phyloP scores from a whole-genome alignment of 2,888 invertebrate genomes.

The Thalpophila matura region DNA sequence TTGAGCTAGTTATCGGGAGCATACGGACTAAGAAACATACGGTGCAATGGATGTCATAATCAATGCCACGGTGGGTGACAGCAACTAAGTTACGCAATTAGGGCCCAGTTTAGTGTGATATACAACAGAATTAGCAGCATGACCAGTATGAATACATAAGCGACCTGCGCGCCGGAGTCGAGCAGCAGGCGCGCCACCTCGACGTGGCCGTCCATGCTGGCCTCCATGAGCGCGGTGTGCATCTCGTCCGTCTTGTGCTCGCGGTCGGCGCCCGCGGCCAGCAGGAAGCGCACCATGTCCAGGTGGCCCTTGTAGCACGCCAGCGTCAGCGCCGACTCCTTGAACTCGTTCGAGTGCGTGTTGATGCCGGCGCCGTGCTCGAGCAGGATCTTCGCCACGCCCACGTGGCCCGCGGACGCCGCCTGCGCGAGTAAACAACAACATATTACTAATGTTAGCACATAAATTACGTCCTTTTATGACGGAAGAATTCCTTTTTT shows the following conservation, averaged over 20 bases:
- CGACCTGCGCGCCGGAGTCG: conserved; percentile 98
- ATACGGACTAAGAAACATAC: too few relatives aligned
- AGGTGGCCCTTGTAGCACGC: conserved; percentile 99
- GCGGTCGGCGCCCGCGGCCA: conserved; percentile 98
- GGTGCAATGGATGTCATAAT: too few relatives aligned
- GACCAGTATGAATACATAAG: not conserved
- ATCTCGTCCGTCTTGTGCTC: conserved; percentile 99
- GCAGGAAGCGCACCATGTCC: conserved; percentile 98
- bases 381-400: conserved; percentile 97
- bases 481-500: too few relatives aligned
- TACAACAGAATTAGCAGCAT: too few relatives aligned
- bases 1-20: too few relatives aligned
- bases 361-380: conserved; percentile 99
- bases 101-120: too few relatives aligned
- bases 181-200: conserved; percentile 98
- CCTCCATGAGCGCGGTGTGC: conserved; percentile 99
- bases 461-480: too few relatives aligned
- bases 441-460: not conserved
- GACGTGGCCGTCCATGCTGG: conserved; percentile 99
- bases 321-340: conserved; percentile 98
- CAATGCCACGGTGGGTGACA: too few relatives aligned
- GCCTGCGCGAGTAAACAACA: conserved; percentile 87
- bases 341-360: conserved; percentile 99
- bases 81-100: too few relatives aligned
- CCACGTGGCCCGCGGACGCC: conserved; percentile 98